These are phyloP conservation scores for Plemyria rubiginata DNA, from an alignment of 2,888 invertebrate species.

Conservation along the genomic window DNA sequence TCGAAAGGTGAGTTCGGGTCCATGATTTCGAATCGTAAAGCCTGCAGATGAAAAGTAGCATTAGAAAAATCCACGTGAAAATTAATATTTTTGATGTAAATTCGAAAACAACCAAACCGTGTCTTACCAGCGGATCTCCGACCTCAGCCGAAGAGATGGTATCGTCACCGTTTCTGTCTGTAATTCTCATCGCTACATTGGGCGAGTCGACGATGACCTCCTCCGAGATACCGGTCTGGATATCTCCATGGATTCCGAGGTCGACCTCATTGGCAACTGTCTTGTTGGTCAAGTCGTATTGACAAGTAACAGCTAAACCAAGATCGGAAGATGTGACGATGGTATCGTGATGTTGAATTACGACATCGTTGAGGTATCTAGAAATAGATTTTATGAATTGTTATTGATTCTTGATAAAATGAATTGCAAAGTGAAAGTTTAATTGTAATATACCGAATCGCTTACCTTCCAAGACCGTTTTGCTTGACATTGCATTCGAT, in stretches of 20 bases:
- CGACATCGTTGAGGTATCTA: conserved; percentile 94
- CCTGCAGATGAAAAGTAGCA: conserved; percentile 60
- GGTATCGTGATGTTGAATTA: conserved; percentile 97
- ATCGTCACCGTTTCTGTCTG: conserved; percentile 92
- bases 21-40: conserved; percentile 95
- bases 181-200: conserved; percentile 97
- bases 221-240: conserved; percentile 93
- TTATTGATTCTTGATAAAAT: conserved; percentile 7
- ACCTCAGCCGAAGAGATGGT: conserved; percentile 95
- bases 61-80: conserved; percentile 7
- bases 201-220: conserved; percentile 97
- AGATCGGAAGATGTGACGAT: conserved; percentile 97
- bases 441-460: conserved; percentile 16
- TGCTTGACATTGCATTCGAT: conserved; percentile 96
- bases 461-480: conserved; percentile 91
- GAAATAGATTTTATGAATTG: conserved; percentile 41
- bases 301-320: conserved; percentile 96
- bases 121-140: conserved; percentile 91
- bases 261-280: conserved; percentile 97
- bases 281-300: conserved; percentile 97
- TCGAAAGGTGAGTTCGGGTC: conserved; percentile 97
- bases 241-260: conserved; percentile 94
- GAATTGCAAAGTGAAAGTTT: not conserved
- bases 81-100: conserved; percentile 13
- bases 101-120: conserved; percentile 19